phyloP scores from a whole-genome alignment of 2,888 invertebrate species.

The Drosophila nr. perissopoda region DNA sequence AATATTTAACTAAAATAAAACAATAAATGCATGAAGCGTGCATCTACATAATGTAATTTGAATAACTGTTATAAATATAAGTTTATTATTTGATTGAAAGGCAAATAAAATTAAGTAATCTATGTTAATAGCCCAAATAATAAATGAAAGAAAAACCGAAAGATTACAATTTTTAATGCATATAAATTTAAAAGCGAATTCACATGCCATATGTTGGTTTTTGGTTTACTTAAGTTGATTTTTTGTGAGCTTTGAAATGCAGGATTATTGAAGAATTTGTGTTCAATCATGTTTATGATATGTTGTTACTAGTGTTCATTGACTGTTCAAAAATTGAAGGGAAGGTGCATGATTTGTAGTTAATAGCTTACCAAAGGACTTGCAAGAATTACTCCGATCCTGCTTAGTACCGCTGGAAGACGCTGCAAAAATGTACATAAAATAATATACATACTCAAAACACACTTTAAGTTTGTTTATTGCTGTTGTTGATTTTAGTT shows the following conservation, averaged over 20 bases:
- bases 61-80: slow-evolving; percentile 33
- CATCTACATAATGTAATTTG: slow-evolving; percentile 62
- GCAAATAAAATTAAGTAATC: slow-evolving; percentile 32
- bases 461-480: slow-evolving; percentile 83
- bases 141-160: slow-evolving; percentile 36
- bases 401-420: slow-evolving; percentile 97
- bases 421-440: slow-evolving; percentile 90
- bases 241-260: slow-evolving; percentile 1
- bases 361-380: slow-evolving; percentile 95
- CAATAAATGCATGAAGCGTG: slow-evolving; percentile 72
- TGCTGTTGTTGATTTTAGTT: slow-evolving; percentile 40
- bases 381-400: slow-evolving; percentile 98
- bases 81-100: slow-evolving; percentile 38
- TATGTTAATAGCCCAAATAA: slow-evolving; percentile 29
- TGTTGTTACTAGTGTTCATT: slow-evolving; percentile 31
- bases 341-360: slow-evolving; percentile 82
- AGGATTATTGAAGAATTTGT: slow-evolving; percentile 11
- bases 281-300: slow-evolving; percentile 16
- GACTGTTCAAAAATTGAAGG: slow-evolving; percentile 17
- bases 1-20: slow-evolving; percentile 33
- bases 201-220: slow-evolving; percentile 74
- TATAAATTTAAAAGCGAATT: slow-evolving; percentile 73
- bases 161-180: slow-evolving; percentile 51
- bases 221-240: slow-evolving; percentile 36
- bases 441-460: slow-evolving; percentile 85